Evolutionary conservation across 2,113 vertebrate genomes (phyloP), one percentile per base, ranked within the genome.

Genomic region (Megaceryle torquata): DNA sequence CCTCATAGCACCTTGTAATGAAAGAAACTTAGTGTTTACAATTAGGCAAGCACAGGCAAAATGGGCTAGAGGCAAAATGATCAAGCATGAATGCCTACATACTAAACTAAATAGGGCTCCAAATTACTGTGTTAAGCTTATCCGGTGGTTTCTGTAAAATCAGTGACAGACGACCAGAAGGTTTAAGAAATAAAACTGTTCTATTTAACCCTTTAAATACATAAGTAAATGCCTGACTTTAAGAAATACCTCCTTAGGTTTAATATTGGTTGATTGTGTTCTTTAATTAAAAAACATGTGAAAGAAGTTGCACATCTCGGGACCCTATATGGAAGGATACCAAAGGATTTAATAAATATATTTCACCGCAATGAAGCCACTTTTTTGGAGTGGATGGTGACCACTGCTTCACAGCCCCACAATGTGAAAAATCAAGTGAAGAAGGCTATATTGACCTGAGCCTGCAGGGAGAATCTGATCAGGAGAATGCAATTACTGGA

Each of bases 401-500:
- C 41, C 74, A 41, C 17, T 78, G 25, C 63, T 80, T 89, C 53
- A 61, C 60, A 60, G 51, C 35, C 44, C 59, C 77, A 65, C 43
- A 85, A 33, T 16, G 46, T 50, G 72, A 77, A 90, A 88, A 37
- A 61, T 9, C 35, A 50, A 69, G 69, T 33, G 76, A 82, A 75
- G 79, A 86, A 82, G 46, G 35, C 25, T 85, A 70, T 57, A 67
- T 48, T 88, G 92, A 86, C 69, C 67, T n/a, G 50, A 87, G 92
- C n/a, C 89, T 87, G 65, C 70, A 87, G 54, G 65, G 63, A 80
- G 43, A 88, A 93, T 84, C 85, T 61, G 77, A 87, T 77, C 85
- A 95, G 78, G 60, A 91, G 59, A 83, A 77, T 79, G 72, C 46
- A 78, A 80, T 84, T 87, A 80, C 59, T 82, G 70, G 74, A 93